Base-by-base conservation (phyloP, 2,797 vertebrate genomes). In the Karalla daura region DNA sequence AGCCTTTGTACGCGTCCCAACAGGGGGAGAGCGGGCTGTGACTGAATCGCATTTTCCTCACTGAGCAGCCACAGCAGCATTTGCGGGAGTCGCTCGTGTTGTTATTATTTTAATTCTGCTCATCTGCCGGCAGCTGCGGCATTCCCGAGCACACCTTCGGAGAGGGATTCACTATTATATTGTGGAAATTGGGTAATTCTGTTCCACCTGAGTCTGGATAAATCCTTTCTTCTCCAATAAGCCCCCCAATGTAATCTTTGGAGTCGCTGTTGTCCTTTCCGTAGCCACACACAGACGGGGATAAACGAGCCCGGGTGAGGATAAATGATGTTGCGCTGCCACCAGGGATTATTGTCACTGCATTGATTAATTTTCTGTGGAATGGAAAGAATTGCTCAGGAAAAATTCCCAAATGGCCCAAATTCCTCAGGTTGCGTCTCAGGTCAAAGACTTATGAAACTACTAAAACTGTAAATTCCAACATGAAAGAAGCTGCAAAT, bases 21-120 rank as follows among this genome's bases (percentile, higher is more conserved):
- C 73, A 78, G 60, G 63, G n/a, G 45, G 53, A 70, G 63, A 61
- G 80, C 62, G 67, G 76, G 43, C 80, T 81, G 80, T 76, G 74
- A 86, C 83, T 67, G 76, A 78, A 69, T 86, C 67, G 2, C 69
- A 68, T 80, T 87, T 73, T 78, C 53, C 80, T 68, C 50, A 11
- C 61, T 15, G 46, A 76, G 35, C 49, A 43, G 64, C 62, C 74
- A 59, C 76, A 63, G 76, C 55, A 45, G 60, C 75, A 36, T 74
- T 65, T 50, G 52, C 63, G 21, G 37, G 56, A 74, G 58, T 72
- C 56, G 63, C 74, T 84, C 66, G 72, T 63, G 53, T 70, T 60
- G 30, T 80, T 78, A 44, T 84, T 80, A 45, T 77, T 89, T 76
- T 67, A 51, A 80, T 76, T 86, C 50, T 7, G 32, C 70, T 63